Conservation (phyloP, 2,888 invertebrate genomes). For the Nipponacmea schrenckii region DNA sequence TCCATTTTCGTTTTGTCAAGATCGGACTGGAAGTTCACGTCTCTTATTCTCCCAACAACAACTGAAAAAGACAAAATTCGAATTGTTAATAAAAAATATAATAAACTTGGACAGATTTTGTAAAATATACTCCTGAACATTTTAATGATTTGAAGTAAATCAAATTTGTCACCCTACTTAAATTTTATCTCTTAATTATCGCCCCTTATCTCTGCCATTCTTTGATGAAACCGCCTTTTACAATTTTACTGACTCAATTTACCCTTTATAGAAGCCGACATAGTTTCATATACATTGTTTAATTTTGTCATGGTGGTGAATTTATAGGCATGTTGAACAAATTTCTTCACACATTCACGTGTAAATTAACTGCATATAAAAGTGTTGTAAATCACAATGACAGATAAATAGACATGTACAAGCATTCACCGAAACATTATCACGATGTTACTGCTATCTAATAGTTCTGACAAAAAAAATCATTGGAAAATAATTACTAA, state of each 20-base stretch:
- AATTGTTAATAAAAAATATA: not conserved
- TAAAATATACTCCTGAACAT: not conserved
- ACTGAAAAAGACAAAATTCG: not conserved
- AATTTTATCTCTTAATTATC: not conserved
- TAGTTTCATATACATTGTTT: not conserved
- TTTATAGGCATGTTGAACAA: constrained; percentile 1
- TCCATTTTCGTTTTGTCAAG: not conserved
- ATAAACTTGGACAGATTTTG: not conserved
- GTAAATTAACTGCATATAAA: not conserved
- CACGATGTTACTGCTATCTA: no score
- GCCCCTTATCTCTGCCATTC: not conserved
- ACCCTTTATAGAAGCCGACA: not conserved
- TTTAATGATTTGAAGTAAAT: no score
- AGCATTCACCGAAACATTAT: no score
- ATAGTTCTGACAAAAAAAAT: no score
- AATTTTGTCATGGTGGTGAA: not conserved
- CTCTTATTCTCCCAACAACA: not conserved
- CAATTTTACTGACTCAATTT: not conserved
- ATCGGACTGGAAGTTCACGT: not conserved
- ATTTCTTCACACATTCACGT: not conserved
- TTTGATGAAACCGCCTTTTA: not conserved
- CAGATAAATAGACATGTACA: not conserved
- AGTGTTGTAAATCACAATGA: not conserved
- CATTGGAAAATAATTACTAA: no score
- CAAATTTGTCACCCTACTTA: not conserved